Conservation (phyloP, 2,113 vertebrate genomes). For the Pollachius pollachius region DNA sequence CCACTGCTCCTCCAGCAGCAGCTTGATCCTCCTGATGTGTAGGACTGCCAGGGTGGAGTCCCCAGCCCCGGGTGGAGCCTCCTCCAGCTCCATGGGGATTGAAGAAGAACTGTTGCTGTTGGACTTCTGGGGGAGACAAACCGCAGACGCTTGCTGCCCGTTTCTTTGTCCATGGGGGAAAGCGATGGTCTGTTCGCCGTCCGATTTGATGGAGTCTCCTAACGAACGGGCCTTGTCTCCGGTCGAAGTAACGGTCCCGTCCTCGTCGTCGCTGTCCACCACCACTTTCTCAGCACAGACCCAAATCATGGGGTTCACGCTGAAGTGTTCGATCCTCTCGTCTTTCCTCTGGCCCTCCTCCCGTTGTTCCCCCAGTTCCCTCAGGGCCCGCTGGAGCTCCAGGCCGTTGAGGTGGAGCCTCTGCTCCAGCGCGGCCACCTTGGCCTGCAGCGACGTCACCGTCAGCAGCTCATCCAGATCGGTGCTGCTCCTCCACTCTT, state of each 20-base stretch:
- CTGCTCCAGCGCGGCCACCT: constrained; percentile 78
- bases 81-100: constrained; percentile 5
- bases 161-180: constrained; percentile 14
- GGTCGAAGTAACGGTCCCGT: constrained; percentile 12
- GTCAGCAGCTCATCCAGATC: constrained; percentile 62
- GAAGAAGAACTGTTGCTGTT: background rate
- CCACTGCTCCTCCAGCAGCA: constrained; percentile 92
- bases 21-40: constrained; percentile 85
- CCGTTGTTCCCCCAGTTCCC: constrained; percentile 74
- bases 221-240: constrained; percentile 3
- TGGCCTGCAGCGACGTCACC: constrained; percentile 74
- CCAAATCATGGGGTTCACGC: constrained; percentile 60
- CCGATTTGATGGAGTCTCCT: background rate
- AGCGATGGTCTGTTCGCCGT: background rate
- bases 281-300: constrained; percentile 39
- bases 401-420: constrained; percentile 74
- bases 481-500: constrained; percentile 65
- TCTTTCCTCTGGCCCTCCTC: constrained; percentile 77
- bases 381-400: constrained; percentile 74
- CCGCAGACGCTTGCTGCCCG: background rate
- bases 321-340: constrained; percentile 74
- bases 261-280: constrained; percentile 32
- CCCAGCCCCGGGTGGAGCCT: constrained; percentile 47
- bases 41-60: constrained; percentile 53
- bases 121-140: background rate